Conservation (phyloP, 1,140 invertebrate species). For the Stratiolaelaps scimitus region DNA sequence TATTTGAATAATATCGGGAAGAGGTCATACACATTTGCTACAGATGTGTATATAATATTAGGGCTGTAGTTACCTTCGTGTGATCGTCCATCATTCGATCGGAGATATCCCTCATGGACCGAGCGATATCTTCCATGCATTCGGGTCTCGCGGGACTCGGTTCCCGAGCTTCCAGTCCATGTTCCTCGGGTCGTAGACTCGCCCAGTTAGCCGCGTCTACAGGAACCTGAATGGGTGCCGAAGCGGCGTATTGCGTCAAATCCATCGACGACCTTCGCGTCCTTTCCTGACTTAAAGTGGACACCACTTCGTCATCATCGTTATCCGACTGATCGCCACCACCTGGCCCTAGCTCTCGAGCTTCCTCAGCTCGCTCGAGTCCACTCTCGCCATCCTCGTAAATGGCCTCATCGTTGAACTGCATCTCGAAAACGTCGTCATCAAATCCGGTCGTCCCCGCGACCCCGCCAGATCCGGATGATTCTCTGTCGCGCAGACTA, state of each 20-base stretch:
- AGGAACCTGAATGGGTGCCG: conserved; percentile 17
- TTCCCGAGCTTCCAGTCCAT: neutral
- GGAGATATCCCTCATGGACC: conserved; percentile 21
- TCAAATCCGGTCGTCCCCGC: neutral
- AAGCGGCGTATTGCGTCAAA: conserved; percentile 19
- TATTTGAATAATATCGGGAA: too few species aligned
- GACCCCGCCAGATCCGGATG: too few species aligned
- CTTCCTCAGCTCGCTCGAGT: conserved; percentile 12
- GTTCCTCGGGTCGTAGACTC: neutral
- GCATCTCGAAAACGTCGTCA: conserved; percentile 27
- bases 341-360: neutral
- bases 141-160: conserved; percentile 16
- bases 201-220: neutral
- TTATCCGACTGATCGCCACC: neutral
- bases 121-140: conserved; percentile 12
- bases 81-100: conserved; percentile 25
- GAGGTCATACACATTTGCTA: too few species aligned
- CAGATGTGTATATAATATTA: too few species aligned
- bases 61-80: neutral
- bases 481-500: too few species aligned
- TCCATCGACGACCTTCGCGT: conserved; percentile 16
- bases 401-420: conserved; percentile 27
- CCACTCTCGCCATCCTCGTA: conserved; percentile 7
- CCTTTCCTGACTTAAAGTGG: conserved; percentile 10
- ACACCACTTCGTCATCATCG: conserved; percentile 18